Percentiles rank a stretch among this genome's conserved stretches.
Evolutionary conservation across 2,888 invertebrate species (phyloP).

Genomic region (Scrobipalpa atriplicella): DNA sequence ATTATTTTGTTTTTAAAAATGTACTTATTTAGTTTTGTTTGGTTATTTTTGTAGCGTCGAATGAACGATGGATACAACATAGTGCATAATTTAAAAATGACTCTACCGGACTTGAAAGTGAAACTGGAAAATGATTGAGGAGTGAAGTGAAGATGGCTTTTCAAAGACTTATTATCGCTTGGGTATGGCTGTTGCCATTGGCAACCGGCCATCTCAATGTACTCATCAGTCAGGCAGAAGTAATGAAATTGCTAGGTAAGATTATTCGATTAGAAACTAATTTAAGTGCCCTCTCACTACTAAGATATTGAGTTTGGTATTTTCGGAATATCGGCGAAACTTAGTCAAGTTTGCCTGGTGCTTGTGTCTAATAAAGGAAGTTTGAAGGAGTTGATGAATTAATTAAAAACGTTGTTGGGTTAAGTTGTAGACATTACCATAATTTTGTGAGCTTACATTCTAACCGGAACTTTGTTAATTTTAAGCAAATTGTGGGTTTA

Average conservation of each 20-base stretch:
- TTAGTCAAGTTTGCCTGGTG: conserved; percentile 14
- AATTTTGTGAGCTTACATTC: conserved; percentile 1
- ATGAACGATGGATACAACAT: conserved; percentile 50
- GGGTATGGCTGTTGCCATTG: conserved; percentile 77
- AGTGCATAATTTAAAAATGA: conserved; percentile 33
- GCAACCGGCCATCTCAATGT: conserved; percentile 89
- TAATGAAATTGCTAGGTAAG: conserved; percentile 91
- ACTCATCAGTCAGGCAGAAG: conserved; percentile 91
- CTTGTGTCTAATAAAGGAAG: not conserved
- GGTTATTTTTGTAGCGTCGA: not conserved
- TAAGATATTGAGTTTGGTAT: conserved; percentile 23
- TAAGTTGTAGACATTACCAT: conserved; percentile 6
- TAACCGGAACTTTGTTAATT: not conserved
- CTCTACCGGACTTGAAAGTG: conserved; percentile 65
- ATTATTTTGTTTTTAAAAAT: not conserved
- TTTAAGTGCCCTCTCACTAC: conserved; percentile 12
- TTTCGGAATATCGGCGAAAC: not conserved
- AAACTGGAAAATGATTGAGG: conserved; percentile 67
- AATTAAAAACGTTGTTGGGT: conserved; percentile 13
- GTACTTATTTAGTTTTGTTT: not conserved
- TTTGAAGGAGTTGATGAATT: conserved; percentile 6
- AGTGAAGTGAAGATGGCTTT: conserved; percentile 66
- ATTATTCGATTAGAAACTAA: conserved; percentile 31
- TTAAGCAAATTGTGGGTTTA: not conserved
- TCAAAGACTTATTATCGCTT: conserved; percentile 67